phyloP scores from a whole-genome alignment of 2,797 vertebrate genomes.

The Epinephelus coioides region DNA sequence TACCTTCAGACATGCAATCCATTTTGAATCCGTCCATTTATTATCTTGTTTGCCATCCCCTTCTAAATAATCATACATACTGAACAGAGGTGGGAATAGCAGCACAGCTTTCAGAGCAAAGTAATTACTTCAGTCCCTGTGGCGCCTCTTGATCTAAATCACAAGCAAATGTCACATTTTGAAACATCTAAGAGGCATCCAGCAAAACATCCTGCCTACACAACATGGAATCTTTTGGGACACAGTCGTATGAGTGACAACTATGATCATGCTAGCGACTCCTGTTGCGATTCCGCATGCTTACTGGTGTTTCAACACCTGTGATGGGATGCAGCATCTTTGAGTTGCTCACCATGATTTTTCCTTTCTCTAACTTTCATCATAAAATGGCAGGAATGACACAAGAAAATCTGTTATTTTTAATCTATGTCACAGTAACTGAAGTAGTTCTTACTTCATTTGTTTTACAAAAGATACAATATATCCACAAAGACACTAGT shows the following conservation, averaged over 20 bases:
- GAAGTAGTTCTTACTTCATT: not conserved
- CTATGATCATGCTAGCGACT: slow-evolving; percentile 71
- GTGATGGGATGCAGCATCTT: slow-evolving; percentile 54
- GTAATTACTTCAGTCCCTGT: slow-evolving; percentile 58
- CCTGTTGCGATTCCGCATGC: slow-evolving; percentile 74
- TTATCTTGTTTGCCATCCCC: slow-evolving; percentile 43
- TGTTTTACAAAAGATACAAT: not conserved
- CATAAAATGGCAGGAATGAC: slow-evolving; percentile 4
- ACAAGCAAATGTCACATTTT: slow-evolving; percentile 61
- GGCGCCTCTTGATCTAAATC: slow-evolving; percentile 62
- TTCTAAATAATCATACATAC: slow-evolving; percentile 59
- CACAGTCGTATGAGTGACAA: slow-evolving; percentile 78
- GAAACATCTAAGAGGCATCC: slow-evolving; percentile 55
- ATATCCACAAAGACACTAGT: not conserved
- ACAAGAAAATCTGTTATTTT: not conserved
- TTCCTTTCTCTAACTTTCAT: slow-evolving; percentile 18
- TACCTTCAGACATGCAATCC: slow-evolving; percentile 41
- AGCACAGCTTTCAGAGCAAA: slow-evolving; percentile 53
- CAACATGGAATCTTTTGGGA: slow-evolving; percentile 66
- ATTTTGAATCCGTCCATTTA: slow-evolving; percentile 56
- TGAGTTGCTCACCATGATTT: slow-evolving; percentile 49
- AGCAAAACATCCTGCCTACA: slow-evolving; percentile 63
- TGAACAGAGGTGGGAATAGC: slow-evolving; percentile 49
- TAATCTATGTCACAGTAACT: not conserved
- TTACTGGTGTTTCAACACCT: slow-evolving; percentile 75